These are phyloP conservation scores for Leiothrix lutea DNA, from an alignment of 2,113 vertebrate genomes.

Conservation along the genomic window DNA sequence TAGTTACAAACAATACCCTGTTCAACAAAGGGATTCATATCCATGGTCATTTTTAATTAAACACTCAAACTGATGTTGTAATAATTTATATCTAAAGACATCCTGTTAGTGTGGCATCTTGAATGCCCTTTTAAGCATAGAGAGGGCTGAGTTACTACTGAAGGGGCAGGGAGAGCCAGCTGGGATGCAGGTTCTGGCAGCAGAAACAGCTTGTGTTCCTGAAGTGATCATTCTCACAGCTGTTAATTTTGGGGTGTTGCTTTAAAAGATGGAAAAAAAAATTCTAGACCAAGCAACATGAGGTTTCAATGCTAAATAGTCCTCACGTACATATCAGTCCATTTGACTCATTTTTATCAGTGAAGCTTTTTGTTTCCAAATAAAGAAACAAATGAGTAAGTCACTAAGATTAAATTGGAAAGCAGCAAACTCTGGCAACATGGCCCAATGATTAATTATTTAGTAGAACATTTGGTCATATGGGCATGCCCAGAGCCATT, in stretches of 20 bases:
- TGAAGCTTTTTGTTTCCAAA: conserved; percentile 8
- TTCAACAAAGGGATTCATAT: neutral
- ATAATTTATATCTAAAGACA: neutral
- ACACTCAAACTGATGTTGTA: neutral
- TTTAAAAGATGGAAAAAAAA: neutral
- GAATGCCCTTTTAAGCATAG: neutral
- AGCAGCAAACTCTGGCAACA: neutral
- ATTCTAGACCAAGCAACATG: neutral
- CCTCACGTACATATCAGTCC: neutral
- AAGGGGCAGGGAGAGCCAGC: neutral
- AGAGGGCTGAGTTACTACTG: neutral
- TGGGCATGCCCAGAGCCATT: neutral
- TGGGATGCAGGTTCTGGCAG: neutral
- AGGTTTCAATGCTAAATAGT: neutral
- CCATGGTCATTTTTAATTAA: neutral
- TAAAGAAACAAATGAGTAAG: neutral
- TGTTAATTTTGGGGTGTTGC: neutral
- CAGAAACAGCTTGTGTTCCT: neutral
- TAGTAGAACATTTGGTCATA: neutral
- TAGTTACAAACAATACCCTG: neutral
- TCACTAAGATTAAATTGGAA: neutral
- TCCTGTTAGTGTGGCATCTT: neutral
- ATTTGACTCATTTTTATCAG: neutral
- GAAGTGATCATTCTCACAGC: neutral
- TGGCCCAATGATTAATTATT: conserved; percentile 3